A percentile compares a stretch with the other conserved stretches of the same genome.
These are phyloP conservation scores for Helicolenus hilgendorfi DNA, from an alignment of 2,797 vertebrate species.

Conservation along the genomic window DNA sequence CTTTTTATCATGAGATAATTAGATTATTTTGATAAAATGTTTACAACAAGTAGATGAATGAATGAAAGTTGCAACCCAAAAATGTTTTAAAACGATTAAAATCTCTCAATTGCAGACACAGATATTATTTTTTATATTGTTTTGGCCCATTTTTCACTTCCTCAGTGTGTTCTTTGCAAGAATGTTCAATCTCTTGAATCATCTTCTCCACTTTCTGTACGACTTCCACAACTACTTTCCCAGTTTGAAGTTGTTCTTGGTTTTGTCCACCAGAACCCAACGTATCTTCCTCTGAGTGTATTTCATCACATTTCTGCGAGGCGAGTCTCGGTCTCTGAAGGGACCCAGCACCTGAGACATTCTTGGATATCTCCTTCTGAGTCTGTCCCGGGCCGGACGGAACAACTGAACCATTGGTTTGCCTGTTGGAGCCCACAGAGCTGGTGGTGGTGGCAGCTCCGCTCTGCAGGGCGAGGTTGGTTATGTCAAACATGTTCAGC, in stretches of 20 bases:
- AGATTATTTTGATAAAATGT: neutral
- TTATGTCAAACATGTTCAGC: constrained; percentile 88
- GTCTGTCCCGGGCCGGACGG: constrained; percentile 77
- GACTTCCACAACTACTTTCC: constrained; percentile 33
- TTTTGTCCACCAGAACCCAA: constrained; percentile 11
- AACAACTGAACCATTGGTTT: constrained; percentile 88
- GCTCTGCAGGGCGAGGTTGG: constrained; percentile 81
- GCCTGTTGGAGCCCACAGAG: constrained; percentile 75
- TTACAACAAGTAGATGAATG: neutral
- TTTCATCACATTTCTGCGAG: constrained; percentile 80
- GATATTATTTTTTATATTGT: constrained; percentile 22
- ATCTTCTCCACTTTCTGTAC: constrained; percentile 58
- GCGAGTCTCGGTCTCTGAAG: constrained; percentile 84
- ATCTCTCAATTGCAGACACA: neutral
- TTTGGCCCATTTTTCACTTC: constrained; percentile 45
- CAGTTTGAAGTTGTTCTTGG: constrained; percentile 15
- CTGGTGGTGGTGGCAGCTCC: constrained; percentile 69
- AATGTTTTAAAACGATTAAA: neutral
- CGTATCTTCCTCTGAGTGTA: constrained; percentile 85
- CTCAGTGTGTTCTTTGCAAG: neutral
- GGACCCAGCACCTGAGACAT: constrained; percentile 86
- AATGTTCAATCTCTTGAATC: constrained; percentile 38
- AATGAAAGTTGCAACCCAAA: neutral
- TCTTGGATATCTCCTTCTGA: constrained; percentile 85
- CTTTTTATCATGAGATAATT: neutral